A percentile compares a stretch with the other conserved stretches of the same genome.
These are phyloP conservation scores for Pocillopora grandis DNA, from an alignment of 92 coral and sea anemone species.

Conservation along the genomic window DNA sequence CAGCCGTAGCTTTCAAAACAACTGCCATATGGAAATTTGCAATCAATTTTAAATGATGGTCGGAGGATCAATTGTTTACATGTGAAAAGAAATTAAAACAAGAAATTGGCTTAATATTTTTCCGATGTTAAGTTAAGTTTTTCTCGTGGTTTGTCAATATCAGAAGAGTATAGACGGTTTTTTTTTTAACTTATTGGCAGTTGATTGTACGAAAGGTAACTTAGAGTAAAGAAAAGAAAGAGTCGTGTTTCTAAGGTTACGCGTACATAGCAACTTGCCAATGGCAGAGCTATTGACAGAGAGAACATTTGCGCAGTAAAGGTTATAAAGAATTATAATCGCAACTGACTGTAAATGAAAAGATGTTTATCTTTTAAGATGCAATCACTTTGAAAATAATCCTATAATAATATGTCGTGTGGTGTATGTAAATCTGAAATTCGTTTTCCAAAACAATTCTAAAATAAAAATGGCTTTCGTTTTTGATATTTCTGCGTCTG, in stretches of 20 bases:
- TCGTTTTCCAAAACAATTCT: not conserved
- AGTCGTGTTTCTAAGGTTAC: constrained; percentile 22
- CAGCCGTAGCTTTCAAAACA: not conserved
- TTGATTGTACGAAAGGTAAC: constrained; percentile 5
- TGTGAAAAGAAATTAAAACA: not conserved
- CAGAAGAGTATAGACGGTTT: not conserved
- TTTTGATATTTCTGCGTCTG: no score
- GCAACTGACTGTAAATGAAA: not conserved
- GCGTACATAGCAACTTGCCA: constrained; percentile 30
- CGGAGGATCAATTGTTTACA: constrained; percentile 12
- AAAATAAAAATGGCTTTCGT: not conserved
- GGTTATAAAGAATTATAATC: not conserved
- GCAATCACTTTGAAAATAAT: not conserved
- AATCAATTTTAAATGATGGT: not conserved
- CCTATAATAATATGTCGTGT: not conserved
- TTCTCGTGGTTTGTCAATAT: not conserved
- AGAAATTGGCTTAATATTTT: not conserved
- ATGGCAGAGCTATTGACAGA: not conserved
- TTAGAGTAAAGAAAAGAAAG: not conserved
- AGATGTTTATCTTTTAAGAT: not conserved
- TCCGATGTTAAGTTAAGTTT: not conserved
- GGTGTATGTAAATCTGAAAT: not conserved
- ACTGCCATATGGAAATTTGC: constrained; percentile 34
- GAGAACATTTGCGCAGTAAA: not conserved
- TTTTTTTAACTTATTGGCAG: not conserved